A percentile compares a stretch with the other conserved stretches of the same genome.
phyloP scores from a whole-genome alignment of 2,888 invertebrate genomes.

The Parelbella ahira region DNA sequence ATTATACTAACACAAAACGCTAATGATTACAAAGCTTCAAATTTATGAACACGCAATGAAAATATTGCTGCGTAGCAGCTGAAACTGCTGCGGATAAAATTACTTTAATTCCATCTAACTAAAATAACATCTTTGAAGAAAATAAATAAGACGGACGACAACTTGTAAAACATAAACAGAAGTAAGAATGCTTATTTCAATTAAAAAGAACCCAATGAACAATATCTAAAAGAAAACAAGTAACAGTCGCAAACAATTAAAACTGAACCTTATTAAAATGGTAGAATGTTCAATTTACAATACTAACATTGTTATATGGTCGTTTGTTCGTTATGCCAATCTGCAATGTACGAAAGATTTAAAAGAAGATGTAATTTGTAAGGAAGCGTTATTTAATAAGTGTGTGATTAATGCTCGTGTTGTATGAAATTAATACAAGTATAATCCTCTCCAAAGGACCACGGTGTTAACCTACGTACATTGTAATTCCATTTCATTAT shows the following conservation, averaged over 20 bases:
- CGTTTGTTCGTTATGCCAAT: not conserved
- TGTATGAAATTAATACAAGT: too few species aligned
- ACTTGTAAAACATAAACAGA: conserved; percentile 10
- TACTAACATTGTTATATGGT: not conserved
- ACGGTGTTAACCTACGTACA: too few species aligned
- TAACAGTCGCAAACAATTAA: not conserved
- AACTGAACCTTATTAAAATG: not conserved
- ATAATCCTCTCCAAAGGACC: too few species aligned
- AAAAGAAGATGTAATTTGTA: conserved; percentile 19
- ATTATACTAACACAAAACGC: too few species aligned
- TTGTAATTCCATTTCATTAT: too few species aligned
- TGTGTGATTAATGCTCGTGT: conserved; percentile 4
- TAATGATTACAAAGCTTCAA: too few species aligned
- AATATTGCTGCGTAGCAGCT: too few species aligned
- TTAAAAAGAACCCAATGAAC: conserved; percentile 13
- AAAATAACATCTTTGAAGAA: conserved; percentile 3
- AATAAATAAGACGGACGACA: not conserved
- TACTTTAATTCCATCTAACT: too few species aligned
- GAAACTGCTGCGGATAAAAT: too few species aligned
- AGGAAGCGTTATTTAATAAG: conserved; percentile 3
- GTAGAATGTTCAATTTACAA: not conserved
- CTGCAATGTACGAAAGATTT: conserved; percentile 17
- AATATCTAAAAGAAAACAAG: not conserved
- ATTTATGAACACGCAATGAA: too few species aligned
- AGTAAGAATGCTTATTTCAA: conserved; percentile 21